Percentiles rank a stretch among this genome's conserved stretches.
Conservation (phyloP, 2,888 invertebrate genomes). For the Scaptomyza polygonia region DNA sequence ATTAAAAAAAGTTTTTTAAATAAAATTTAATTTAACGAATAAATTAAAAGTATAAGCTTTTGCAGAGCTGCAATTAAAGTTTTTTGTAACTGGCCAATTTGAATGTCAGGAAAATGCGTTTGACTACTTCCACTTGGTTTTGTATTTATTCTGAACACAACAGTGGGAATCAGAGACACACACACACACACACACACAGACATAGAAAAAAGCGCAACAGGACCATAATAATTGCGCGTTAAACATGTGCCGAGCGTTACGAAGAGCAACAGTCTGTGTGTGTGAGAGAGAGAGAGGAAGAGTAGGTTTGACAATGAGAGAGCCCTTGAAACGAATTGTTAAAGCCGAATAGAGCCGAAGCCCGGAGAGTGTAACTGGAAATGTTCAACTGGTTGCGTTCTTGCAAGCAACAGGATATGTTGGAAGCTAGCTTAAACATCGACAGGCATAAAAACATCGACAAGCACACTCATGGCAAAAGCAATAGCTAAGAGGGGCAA, state of each 20-base stretch:
- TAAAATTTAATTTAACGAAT: no score
- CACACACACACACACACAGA: constrained; percentile 40
- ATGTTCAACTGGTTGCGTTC: constrained; percentile 77
- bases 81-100: constrained; percentile 33
- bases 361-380: constrained; percentile 63
- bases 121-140: constrained; percentile 53
- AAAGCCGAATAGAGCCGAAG: constrained; percentile 48
- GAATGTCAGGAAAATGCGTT: constrained; percentile 33
- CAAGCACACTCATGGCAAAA: constrained; percentile 30
- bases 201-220: constrained; percentile 74
- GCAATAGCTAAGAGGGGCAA: constrained; percentile 23
- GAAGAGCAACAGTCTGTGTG: constrained; percentile 57
- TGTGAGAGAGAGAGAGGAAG: not conserved
- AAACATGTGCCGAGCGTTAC: constrained; percentile 72
- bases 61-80: constrained; percentile 7
- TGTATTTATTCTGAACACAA: constrained; percentile 33
- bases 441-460: constrained; percentile 61
- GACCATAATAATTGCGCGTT: constrained; percentile 78
- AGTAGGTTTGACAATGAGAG: not conserved
- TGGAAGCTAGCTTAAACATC: constrained; percentile 75
- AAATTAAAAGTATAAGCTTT: not conserved
- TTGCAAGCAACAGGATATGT: constrained; percentile 77
- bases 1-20: no score
- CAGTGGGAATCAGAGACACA: constrained; percentile 29
- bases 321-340: constrained; percentile 7